Evolutionary conservation across 64 coral and sea anemone genomes (phyloP), one percentile per base, ranked within the genome.

Genomic region (Montipora cactus): DNA sequence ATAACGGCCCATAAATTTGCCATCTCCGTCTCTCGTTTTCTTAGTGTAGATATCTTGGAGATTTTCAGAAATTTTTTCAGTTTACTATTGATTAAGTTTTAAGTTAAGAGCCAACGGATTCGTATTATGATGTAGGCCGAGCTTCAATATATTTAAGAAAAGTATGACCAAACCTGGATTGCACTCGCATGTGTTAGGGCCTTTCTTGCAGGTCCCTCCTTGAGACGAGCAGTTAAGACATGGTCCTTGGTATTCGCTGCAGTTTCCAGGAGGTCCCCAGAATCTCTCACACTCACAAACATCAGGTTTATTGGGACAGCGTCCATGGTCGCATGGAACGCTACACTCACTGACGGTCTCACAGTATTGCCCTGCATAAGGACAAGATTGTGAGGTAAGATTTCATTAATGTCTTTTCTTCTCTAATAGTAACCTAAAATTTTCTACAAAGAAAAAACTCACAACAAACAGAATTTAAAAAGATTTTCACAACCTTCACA

Each of bases 141-240:
- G 37, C 53, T 57, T 57, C 7, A n/a, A 21, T 22, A 22, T 71
- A 7, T 71, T 64, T 23, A 76, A 11, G 13, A 10, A 37, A 47
- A 47, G 37, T 37, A 37, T 37, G 37, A 0, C 50, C 82, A 67
- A 71, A 78, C 89, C 96, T 59, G 96, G 96, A 48, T 95, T 98
- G 52, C 96, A 98, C 21, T 64, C 78, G 49, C 96, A 98, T 10
- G 96, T 95, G 73, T 95, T 87, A 7, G 96, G 96, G 3, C 96
- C 96, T 52, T 91, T 82, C 12, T 49, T 68, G 21, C 96, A 98
- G 2, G 93, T 98, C 8, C 96, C 96, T 48, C 96, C 96, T 44
- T 53, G 77, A 20, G 69, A 71, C 23, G 89, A 92, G 74, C 96
- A 98, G 62, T 98, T 98, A 15, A 84, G 76, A 22, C 96, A 98